Evolutionary conservation across 1,140 invertebrate genomes (phyloP), one percentile per base, ranked within the genome.

Genomic region (Teleopsis dalmanni): DNA sequence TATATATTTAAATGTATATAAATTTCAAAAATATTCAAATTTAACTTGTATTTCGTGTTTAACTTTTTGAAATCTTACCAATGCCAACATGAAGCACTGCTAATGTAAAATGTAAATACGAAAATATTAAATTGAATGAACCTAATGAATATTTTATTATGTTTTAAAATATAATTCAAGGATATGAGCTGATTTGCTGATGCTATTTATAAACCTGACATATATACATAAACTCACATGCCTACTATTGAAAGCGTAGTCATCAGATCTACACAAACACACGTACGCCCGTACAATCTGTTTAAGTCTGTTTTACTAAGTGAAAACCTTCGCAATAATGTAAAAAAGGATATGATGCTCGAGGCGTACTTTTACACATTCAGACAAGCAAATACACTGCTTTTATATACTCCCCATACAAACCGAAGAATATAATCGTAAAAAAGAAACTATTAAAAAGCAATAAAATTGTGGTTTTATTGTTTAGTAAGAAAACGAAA

Each of bases 81-180:
- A n/a, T n/a, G n/a, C n/a, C n/a, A n/a, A n/a, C n/a, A n/a, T n/a
- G n/a, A n/a, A n/a, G n/a, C n/a, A n/a, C n/a, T n/a, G n/a, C n/a
- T n/a, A n/a, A n/a, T n/a, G n/a, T n/a, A n/a, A n/a, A n/a, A n/a
- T n/a, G n/a, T n/a, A n/a, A n/a, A n/a, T n/a, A n/a, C n/a, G n/a
- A n/a, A n/a, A n/a, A n/a, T n/a, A n/a, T n/a, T n/a, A n/a, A n/a
- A n/a, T n/a, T n/a, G n/a, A n/a, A n/a, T n/a, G n/a, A n/a, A n/a
- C n/a, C n/a, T n/a, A n/a, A n/a, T n/a, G n/a, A n/a, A n/a, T n/a
- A n/a, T n/a, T n/a, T n/a, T n/a, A n/a, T n/a, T n/a, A n/a, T n/a
- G 31, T 43, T 43, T 25, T 43, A 9, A 43, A 43, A 43, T 29
- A 16, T 29, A 11, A 34, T 21, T 46, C 44, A 46, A 46, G 44